A percentile compares a stretch with the other conserved stretches of the same genome.
Conservation (phyloP, 2,113 vertebrate genomes). For the Nymphicus hollandicus region DNA sequence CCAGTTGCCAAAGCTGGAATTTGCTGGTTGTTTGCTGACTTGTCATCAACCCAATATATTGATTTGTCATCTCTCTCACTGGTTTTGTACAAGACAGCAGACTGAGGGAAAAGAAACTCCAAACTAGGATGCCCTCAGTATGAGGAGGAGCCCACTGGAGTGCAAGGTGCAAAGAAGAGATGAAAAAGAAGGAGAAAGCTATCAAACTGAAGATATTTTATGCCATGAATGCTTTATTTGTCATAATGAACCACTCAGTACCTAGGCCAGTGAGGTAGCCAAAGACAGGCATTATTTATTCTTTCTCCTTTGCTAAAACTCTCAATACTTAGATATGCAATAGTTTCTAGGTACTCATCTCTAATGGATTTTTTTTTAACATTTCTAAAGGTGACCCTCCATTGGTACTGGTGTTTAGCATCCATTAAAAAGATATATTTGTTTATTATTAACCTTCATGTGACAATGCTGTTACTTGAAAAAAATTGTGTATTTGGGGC, state of each 20-base stretch:
- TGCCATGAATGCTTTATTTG: not conserved
- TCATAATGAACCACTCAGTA: not conserved
- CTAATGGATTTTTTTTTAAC: not conserved
- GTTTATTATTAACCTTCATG: not conserved
- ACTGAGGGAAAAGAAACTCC: not conserved
- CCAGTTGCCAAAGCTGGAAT: not conserved
- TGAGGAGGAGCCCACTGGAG: not conserved
- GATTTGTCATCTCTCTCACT: not conserved
- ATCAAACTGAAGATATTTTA: not conserved
- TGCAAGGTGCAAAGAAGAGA: not conserved
- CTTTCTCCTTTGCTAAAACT: not conserved
- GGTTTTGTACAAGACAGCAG: not conserved
- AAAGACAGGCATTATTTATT: not conserved
- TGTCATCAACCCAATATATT: not conserved
- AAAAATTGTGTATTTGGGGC: not conserved
- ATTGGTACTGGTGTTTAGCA: not conserved
- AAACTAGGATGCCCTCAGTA: too few species aligned
- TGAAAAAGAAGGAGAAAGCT: not conserved
- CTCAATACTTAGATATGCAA: not conserved
- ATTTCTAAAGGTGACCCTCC: not conserved
- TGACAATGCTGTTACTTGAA: not conserved
- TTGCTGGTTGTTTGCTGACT: not conserved
- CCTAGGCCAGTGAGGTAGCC: not conserved
- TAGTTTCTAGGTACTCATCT: not conserved
- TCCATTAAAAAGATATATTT: not conserved